Conservation (phyloP, 2,113 vertebrate genomes). For the Phalacrocorax pelagicus region DNA sequence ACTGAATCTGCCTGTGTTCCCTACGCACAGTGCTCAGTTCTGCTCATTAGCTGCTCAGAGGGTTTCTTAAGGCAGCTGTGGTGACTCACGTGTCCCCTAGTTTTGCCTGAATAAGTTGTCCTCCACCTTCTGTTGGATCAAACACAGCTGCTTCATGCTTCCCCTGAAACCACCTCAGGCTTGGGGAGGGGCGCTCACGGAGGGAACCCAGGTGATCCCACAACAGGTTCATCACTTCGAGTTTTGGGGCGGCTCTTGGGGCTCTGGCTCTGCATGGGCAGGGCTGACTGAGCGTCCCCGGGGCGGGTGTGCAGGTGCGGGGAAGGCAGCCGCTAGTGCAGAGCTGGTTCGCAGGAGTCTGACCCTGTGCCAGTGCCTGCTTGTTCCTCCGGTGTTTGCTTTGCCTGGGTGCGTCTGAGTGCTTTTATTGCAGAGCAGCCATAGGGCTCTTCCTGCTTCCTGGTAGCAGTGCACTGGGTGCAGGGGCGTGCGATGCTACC, state of each 20-base stretch:
- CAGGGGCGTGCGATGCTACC: background rate
- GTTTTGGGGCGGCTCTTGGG: background rate
- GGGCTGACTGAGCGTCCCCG: background rate
- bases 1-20: background rate
- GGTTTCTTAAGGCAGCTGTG: background rate
- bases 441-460: background rate
- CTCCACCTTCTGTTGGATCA: background rate
- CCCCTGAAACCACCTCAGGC: fast-evolving
- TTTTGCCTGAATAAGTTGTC: background rate
- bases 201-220: background rate
- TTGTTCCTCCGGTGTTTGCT: background rate
- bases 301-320: background rate
- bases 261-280: background rate
- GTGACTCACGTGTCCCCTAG: fast-evolving
- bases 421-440: background rate
- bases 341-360: background rate
- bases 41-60: background rate
- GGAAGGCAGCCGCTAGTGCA: fast-evolving
- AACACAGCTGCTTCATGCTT: background rate
- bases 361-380: background rate
- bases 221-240: background rate
- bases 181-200: fast-evolving
- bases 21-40: background rate
- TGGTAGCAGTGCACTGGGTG: background rate
- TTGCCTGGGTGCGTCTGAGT: background rate